Percentiles rank a stretch among this genome's conserved stretches.
phyloP scores from a whole-genome alignment of 2,113 vertebrate genomes.

The Strigops habroptila region DNA sequence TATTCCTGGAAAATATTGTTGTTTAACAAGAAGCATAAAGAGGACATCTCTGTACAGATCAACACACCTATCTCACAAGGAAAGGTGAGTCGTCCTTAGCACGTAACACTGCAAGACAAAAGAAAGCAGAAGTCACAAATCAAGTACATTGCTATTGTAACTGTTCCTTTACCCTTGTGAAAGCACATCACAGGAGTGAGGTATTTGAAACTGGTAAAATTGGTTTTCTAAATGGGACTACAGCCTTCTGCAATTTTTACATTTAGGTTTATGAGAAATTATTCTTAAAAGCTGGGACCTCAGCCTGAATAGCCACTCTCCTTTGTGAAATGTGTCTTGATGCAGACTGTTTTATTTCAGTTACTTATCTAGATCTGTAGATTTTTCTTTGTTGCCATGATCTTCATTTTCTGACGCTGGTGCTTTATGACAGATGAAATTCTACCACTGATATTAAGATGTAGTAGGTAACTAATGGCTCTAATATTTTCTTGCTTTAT shows the following conservation, averaged over 20 bases:
- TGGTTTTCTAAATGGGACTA: background rate
- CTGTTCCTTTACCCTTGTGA: background rate
- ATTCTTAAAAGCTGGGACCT: background rate
- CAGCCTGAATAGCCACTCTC: fast-evolving
- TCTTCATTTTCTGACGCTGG: background rate
- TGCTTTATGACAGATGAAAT: background rate
- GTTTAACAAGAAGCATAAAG: background rate
- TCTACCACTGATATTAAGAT: background rate
- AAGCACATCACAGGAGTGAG: background rate
- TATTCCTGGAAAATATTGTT: background rate
- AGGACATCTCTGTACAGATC: background rate
- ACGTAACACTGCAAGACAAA: background rate
- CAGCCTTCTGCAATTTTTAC: background rate
- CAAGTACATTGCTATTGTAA: background rate
- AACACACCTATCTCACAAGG: background rate
- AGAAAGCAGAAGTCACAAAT: background rate
- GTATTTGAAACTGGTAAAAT: background rate
- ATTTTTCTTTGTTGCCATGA: background rate
- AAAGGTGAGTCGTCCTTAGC: background rate
- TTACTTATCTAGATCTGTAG: background rate
- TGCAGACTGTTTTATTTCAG: background rate
- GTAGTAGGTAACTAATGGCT: background rate
- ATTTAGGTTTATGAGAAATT: background rate
- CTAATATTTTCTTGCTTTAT: background rate
- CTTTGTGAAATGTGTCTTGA: background rate